Base-by-base conservation (phyloP, 2,888 invertebrate species). In the Teleiodes luculella region DNA sequence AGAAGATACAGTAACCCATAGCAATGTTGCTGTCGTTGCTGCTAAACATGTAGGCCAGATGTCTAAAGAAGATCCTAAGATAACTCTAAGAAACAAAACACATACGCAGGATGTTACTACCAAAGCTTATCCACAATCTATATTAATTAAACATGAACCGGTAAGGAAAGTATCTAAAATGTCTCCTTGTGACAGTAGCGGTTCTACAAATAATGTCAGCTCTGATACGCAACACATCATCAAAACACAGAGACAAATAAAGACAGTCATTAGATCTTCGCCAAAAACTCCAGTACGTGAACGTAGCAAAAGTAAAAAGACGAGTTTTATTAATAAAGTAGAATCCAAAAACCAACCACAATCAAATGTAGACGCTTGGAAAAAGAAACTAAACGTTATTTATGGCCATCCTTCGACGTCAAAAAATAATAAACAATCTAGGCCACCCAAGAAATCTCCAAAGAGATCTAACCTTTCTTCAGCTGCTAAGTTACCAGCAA, bases 151-250 rank as follows among this genome's bases (percentile, higher is more conserved):
- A 41, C 66, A 61, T 53, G 62, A 68, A 14, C 61, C 66, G 31
- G 53, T 67, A 7, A 74, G 88, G 58, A 88, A 78, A 72, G 57
- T 84, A 37, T 78, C 77, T 1, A 84, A 78, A 75, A 78, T 89
- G 73, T 74, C 80, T 36, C 70, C 80, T 2, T 79, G 67, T 59
- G 86, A 85, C 52, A 87, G 84, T 56, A 86, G 83, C 61, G 81
- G 75, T 28, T 86, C 86, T 2, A 72, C 73, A 33, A 80, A 80
- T 62, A 79, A 80, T 54, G 48, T 68, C 14, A 81, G 74, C 62
- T 78, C 79, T 11, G 80, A 79, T 57, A 61, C 68, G 6, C 71
- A 66, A 60, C 60, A 66, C 3, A 70, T 67, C 49, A 47, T 69
- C 51, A 68, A 69, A 54, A 66, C 69, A 49, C 68, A 72, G 52